Evolutionary conservation across 35 echinoderm and acorn worm species (phyloP), one percentile per base, ranked within the genome.

Genomic region (Stichopus chloronotus): DNA sequence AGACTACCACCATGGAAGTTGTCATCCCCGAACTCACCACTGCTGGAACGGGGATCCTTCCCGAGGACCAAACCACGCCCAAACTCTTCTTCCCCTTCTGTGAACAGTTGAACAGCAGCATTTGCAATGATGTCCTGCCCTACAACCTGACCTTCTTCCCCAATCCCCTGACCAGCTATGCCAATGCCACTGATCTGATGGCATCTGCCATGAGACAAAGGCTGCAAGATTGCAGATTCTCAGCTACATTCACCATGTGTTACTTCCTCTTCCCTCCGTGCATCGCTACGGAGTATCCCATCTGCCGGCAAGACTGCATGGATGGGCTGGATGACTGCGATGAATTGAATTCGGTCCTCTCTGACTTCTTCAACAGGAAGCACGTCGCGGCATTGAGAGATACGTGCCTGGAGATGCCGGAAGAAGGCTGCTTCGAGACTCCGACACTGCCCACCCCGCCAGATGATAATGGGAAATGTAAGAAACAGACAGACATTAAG

Each of bases 181-280:
- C 52, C 4, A 79, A 79, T 17, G 23, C 71, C 6, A 79, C 90
- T 0, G 76, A 91, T 5, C 19, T 78, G 52, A 78, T 91, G 1
- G 76, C 90, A 10, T 12, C 53, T 8, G 54, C 25, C 17, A 91
- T 91, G 52, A 20, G 17, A 23, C 90, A 78, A 4, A 9, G 56
- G 53, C 90, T 91, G 72, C 17, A 4, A 19, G 53, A 22, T 56
- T 91, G 90, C 43, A 14, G 58, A 12, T 1, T 55, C 17, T 53
- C 17, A 5, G 43, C 90, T 11, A 77, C 58, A 19, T 9, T 91
- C 14, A 78, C 76, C 43, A 78, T 91, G 76, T 91, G 90, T 52
- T 91, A 91, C 90, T 78, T 91, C 12, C 53, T 91, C 43, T 91
- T 56, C 90, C 90, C 90, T 24, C 90, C 90, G 0, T 91, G 90